Evolutionary conservation across 2,113 vertebrate species (phyloP).

Genomic region (Axis porcinus): DNA sequence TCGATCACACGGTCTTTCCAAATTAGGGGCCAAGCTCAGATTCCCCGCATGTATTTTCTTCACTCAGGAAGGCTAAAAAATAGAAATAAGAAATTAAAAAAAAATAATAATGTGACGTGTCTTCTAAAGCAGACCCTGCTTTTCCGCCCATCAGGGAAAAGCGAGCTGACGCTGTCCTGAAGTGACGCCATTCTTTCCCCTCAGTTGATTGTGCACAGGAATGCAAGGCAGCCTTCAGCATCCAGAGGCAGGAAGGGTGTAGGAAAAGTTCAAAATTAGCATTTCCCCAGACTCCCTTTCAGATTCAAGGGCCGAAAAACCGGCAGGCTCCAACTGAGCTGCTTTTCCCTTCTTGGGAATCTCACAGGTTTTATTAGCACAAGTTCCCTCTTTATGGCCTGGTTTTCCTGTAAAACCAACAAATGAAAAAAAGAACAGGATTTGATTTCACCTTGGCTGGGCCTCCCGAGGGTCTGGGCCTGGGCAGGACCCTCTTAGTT

Average conservation of each 20-base stretch:
- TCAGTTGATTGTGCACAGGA: constrained; percentile 41
- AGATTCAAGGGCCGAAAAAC: neutral
- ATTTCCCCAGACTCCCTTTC: constrained; percentile 38
- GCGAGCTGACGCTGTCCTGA: neutral
- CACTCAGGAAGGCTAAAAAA: neutral
- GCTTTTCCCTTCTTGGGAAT: constrained; percentile 3
- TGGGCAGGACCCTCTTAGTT: neutral
- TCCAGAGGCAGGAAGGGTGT: constrained; percentile 56
- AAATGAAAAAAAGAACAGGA: constrained; percentile 76
- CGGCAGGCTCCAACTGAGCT: neutral
- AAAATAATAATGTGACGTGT: neutral
- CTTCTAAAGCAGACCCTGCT: constrained; percentile 38
- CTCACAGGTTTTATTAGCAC: constrained; percentile 51
- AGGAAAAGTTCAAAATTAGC: constrained; percentile 41
- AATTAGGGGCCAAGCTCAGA: neutral
- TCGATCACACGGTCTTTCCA: neutral
- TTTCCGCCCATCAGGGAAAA: constrained; percentile 53
- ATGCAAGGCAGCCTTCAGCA: constrained; percentile 1
- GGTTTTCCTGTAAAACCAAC: constrained; percentile 69
- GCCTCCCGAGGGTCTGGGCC: constrained; percentile 31
- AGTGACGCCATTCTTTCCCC: constrained; percentile 22
- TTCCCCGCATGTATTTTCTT: neutral
- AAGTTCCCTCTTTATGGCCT: constrained; percentile 64
- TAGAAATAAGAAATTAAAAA: neutral
- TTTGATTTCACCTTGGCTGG: constrained; percentile 66